Evolutionary conservation across 2,888 invertebrate species (phyloP).

Genomic region (Bombylius major): DNA sequence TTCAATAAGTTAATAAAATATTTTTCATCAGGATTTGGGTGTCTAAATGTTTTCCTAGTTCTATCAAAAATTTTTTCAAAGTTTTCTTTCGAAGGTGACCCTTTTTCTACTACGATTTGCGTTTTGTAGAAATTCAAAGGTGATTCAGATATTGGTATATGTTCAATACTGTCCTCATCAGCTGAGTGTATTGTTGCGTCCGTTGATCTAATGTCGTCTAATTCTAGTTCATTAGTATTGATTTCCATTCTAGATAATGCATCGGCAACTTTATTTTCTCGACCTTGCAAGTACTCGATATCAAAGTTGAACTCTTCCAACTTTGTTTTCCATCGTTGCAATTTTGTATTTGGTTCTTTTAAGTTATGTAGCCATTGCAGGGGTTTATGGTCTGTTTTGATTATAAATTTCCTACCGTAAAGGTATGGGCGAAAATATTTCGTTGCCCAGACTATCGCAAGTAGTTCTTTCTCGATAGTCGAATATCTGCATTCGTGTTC

Average conservation of each 20-base stretch:
- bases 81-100: neutral
- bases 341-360: slow-evolving; percentile 10
- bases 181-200: slow-evolving; percentile 13
- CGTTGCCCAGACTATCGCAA: slow-evolving; percentile 6
- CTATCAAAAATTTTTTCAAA: neutral
- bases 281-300: neutral
- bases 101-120: neutral
- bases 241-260: slow-evolving; percentile 4
- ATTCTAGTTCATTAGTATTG: neutral
- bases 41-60: slow-evolving; percentile 1
- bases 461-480: slow-evolving; percentile 6
- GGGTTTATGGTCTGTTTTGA: slow-evolving; percentile 8
- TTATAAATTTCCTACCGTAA: slow-evolving; percentile 5
- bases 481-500: slow-evolving; percentile 6
- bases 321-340: slow-evolving; percentile 3
- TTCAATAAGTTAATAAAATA: slow-evolving; percentile 3
- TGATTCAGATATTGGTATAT: slow-evolving; percentile 11
- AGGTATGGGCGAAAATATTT: no score
- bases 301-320: slow-evolving; percentile 8
- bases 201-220: slow-evolving; percentile 1
- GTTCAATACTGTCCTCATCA: slow-evolving; percentile 9
- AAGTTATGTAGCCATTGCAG: slow-evolving; percentile 9
- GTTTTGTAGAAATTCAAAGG: slow-evolving; percentile 2
- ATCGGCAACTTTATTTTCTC: slow-evolving; percentile 1
- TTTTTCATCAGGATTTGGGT: neutral